Base-by-base conservation (phyloP, 2,888 invertebrate species). In the Trachelus tabidus region DNA sequence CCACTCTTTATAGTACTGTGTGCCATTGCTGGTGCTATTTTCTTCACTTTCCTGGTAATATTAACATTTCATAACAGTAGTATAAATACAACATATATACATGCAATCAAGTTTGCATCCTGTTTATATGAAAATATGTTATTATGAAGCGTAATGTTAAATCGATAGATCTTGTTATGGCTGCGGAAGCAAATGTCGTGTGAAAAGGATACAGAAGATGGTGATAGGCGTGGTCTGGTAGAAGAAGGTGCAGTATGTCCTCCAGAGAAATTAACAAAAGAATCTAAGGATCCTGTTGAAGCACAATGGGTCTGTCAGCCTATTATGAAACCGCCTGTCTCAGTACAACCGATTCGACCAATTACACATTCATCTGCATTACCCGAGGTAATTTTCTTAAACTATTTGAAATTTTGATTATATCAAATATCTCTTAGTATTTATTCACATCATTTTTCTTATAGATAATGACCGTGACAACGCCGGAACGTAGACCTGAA, bases 121-220 rank as follows among this genome's bases (percentile, higher is more conserved):
- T 56, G 23, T 56, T 56, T 56, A 23, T 56, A 56, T 56, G 56
- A 23, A 56, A 56, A 9, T 2, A 23, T 37, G 15, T 15, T 56
- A 56, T 56, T 56, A 0, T 56, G 9, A 56, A 56, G 56, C 23
- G 9, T 56, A 23, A 23, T 9, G 1, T 56, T 56, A 23, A 56
- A 56, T 76, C 71, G 68, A 15, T 75, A 91, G 90, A 87, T 91
- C 85, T 85, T 91, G 88, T 89, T 91, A 91, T 91, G 91, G 91
- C 89, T 91, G 85, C 87, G 90, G 84, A 90, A 89, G 89, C 91
- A 91, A 91, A 91, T 91, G 91, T 91, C 91, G 90, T 89, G 91
- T 91, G 91, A 91, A 90, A 91, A 91, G 82, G 87, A 90, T 82
- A 87, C 87, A n/a, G 89, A 91, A 80, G 89, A 91, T 86, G 90